Evolutionary conservation across 2,888 invertebrate genomes (phyloP).

Genomic region (Ferdinandea cuprea): DNA sequence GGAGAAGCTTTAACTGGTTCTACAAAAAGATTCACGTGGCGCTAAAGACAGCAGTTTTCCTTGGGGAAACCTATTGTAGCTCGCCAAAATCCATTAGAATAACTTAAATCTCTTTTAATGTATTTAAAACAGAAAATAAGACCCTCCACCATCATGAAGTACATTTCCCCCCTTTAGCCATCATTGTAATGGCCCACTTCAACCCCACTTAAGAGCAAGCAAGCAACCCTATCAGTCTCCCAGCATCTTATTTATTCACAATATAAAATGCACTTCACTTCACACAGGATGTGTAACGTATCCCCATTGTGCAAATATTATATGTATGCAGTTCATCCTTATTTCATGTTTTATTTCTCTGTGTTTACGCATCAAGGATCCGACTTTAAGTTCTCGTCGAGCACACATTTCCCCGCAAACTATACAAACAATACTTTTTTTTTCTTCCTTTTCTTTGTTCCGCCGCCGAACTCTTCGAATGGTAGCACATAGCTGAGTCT

Average conservation of each 20-base stretch:
- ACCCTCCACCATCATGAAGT: too few relatives aligned
- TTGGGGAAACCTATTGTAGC: too few relatives aligned
- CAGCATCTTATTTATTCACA: constrained; percentile 4
- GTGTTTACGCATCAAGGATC: constrained; percentile 24
- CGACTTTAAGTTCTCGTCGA: constrained; percentile 15
- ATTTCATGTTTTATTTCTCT: constrained; percentile 23
- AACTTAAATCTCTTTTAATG: too few relatives aligned
- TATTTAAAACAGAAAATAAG: too few relatives aligned
- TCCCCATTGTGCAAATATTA: not conserved
- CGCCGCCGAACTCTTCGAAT: not conserved
- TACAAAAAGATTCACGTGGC: too few relatives aligned
- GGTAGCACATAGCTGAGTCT: not conserved
- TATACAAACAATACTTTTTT: not conserved
- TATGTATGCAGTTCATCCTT: not conserved
- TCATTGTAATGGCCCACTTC: not conserved
- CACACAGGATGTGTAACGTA: not conserved
- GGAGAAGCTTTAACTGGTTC: too few relatives aligned
- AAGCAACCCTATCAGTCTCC: not conserved
- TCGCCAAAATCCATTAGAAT: too few relatives aligned
- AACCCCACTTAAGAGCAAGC: not conserved
- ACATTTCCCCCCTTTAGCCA: too few relatives aligned
- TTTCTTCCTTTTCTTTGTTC: constrained; percentile 1
- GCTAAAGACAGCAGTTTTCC: too few relatives aligned
- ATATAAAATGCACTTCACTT: not conserved
- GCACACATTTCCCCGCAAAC: not conserved